Conservation (phyloP, 2,888 invertebrate genomes). For the Drosophila hawaiiensis region DNA sequence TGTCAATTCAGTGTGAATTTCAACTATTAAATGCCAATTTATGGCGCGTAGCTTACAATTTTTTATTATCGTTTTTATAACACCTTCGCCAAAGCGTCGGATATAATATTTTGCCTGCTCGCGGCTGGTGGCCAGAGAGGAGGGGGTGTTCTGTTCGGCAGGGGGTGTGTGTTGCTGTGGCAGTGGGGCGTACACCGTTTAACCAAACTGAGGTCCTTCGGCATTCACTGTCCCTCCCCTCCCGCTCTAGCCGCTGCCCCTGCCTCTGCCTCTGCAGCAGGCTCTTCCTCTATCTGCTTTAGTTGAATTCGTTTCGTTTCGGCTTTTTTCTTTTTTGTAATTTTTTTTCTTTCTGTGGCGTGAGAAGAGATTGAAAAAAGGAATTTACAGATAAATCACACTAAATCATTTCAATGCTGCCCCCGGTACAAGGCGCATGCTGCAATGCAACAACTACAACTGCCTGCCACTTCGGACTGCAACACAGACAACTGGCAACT, state of each 20-base stretch:
- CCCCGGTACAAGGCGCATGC: constrained; percentile 68
- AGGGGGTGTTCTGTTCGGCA: background rate
- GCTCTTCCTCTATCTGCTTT: constrained; percentile 1
- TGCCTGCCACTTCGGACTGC: constrained; percentile 14
- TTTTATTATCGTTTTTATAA: constrained; percentile 80
- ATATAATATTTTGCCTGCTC: constrained; percentile 2
- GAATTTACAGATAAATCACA: constrained; percentile 83
- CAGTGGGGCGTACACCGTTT: constrained; percentile 55
- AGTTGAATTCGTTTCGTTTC: constrained; percentile 25
- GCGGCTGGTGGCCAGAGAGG: background rate
- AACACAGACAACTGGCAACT: constrained; percentile 17
- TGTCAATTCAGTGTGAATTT: constrained; percentile 80
- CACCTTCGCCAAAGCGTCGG: constrained; percentile 58
- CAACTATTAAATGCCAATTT: constrained; percentile 81
- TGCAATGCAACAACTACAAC: constrained; percentile 68
- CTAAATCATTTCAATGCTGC: constrained; percentile 81
- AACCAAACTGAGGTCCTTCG: constrained; percentile 60
- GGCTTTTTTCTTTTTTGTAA: constrained; percentile 6
- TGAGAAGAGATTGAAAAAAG: constrained; percentile 83
- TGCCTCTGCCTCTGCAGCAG: background rate
- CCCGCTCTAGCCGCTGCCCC: background rate
- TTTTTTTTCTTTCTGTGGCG: constrained; percentile 60
- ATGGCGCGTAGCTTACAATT: constrained; percentile 80
- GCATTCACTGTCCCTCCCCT: constrained; percentile 4
- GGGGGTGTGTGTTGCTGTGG: constrained; percentile 29